A percentile compares a stretch with the other conserved stretches of the same genome.
Conservation (phyloP, 1,140 invertebrate species). For the Arctopsyche grandis region DNA sequence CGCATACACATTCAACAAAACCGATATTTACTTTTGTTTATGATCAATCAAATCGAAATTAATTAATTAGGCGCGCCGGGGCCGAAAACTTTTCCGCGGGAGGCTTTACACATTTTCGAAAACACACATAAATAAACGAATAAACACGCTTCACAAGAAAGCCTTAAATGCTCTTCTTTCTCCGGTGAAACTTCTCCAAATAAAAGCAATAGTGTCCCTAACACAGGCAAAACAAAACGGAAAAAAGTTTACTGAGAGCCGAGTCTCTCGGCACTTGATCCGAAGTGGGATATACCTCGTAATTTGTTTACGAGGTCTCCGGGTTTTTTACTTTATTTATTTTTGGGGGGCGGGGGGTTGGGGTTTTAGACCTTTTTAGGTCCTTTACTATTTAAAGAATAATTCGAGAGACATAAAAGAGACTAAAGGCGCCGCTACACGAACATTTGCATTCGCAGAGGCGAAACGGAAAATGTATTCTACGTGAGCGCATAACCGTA, state of each 20-base stretch:
- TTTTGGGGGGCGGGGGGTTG: too few species aligned
- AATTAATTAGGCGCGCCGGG: background rate
- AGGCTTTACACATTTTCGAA: background rate
- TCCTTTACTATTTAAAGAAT: too few species aligned
- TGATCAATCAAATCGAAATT: conserved; percentile 7
- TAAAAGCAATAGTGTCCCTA: conserved; percentile 24
- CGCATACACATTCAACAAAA: background rate
- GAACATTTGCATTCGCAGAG: background rate
- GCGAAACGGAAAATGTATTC: conserved; percentile 21
- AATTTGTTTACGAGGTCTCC: conserved; percentile 25
- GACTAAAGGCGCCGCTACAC: too few species aligned
- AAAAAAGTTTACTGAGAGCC: background rate
- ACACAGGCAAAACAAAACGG: background rate
- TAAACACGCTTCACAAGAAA: conserved; percentile 19
- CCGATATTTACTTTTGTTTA: conserved; percentile 3
- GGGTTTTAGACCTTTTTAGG: too few species aligned
- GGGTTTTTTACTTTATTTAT: background rate
- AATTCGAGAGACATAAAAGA: too few species aligned
- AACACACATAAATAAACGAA: conserved; percentile 15
- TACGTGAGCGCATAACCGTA: background rate
- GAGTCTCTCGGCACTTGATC: conserved; percentile 12
- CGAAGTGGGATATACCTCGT: conserved; percentile 9
- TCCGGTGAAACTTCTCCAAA: conserved; percentile 9
- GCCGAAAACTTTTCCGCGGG: too few species aligned
- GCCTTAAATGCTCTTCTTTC: background rate